phyloP scores from a whole-genome alignment of 2,113 vertebrate species.

The Lepidothrix coronata region DNA sequence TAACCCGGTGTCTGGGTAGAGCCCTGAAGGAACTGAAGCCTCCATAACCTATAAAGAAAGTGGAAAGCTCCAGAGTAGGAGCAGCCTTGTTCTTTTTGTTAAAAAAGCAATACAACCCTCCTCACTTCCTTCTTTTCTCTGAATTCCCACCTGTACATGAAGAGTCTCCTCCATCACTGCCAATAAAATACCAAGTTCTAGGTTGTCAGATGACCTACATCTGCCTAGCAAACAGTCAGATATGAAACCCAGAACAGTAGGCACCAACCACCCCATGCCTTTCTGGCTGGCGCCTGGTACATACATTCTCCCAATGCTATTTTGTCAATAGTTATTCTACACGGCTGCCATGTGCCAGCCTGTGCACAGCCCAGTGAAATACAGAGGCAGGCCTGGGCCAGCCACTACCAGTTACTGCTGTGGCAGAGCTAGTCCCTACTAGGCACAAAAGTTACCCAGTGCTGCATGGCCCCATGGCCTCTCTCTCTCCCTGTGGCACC shows the following conservation, averaged over 20 bases:
- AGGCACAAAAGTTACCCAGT: neutral
- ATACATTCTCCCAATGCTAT: neutral
- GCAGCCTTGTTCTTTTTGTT: neutral
- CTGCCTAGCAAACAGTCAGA: neutral
- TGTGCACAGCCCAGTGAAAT: neutral
- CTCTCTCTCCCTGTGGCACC: neutral
- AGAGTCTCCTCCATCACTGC: neutral
- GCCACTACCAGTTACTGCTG: neutral
- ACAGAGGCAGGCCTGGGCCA: neutral
- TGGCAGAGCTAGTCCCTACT: no score
- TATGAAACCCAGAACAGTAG: neutral
- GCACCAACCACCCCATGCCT: neutral
- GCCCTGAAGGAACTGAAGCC: neutral
- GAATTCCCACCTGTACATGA: neutral
- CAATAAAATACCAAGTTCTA: neutral
- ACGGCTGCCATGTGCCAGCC: neutral
- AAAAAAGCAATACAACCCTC: neutral
- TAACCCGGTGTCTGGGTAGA: neutral
- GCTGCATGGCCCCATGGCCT: neutral
- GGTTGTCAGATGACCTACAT: neutral
- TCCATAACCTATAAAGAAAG: neutral
- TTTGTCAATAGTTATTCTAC: neutral
- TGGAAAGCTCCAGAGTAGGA: neutral
- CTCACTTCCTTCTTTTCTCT: neutral
- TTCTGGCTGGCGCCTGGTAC: neutral